Evolutionary conservation across 1,140 invertebrate species (phyloP), one percentile per base, ranked within the genome.

Genomic region (Zaprionus nigranus): DNA sequence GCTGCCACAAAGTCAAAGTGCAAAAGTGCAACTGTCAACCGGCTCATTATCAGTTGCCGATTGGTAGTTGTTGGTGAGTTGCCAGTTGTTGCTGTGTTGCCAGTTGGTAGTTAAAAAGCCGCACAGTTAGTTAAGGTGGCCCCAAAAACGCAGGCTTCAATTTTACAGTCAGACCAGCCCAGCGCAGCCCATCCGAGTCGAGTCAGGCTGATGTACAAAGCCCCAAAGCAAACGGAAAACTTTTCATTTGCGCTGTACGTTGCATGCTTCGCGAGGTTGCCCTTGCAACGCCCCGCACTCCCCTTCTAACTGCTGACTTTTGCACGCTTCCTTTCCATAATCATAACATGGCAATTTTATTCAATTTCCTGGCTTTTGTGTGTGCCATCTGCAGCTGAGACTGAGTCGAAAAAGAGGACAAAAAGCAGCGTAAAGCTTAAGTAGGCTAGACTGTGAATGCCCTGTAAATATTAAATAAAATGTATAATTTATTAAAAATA

Each of bases 341-440:
- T 76, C 72, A 79, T 79, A 81, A 81, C 79, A 81, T 79, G 79
- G 77, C 79, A 79, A 81, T 81, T 81, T 79, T 76, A 81, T 79
- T 81, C 79, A 81, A 81, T 81, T 79, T 81, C 79, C 79, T 81
- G 79, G 26, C 72, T 71, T 81, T 81, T 81, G 79, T 81, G 79
- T 70, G 54, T 78, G 65, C 60, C 49, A 57, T 46, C 51, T 63
- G 20, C 75, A 70, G 64, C 51, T 57, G 57, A 34, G 68, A 34
- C 20, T 15, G 61, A 24, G 38, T 17, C 51, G 64, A 57, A 5
- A 38, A 22, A 54, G 54, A 17, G 49, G 6, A 43, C 40, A 46
- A 46, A 2, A 36, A 59, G 26, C 53, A 28, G n/a, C 12, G 9
- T 13, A 3, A 38, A 40, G 11, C 12, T 51, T n/a, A 12, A 46